A percentile compares a stretch with the other conserved stretches of the same genome.
phyloP scores from a whole-genome alignment of 2,797 vertebrate genomes.

The Apodemus agrarius region DNA sequence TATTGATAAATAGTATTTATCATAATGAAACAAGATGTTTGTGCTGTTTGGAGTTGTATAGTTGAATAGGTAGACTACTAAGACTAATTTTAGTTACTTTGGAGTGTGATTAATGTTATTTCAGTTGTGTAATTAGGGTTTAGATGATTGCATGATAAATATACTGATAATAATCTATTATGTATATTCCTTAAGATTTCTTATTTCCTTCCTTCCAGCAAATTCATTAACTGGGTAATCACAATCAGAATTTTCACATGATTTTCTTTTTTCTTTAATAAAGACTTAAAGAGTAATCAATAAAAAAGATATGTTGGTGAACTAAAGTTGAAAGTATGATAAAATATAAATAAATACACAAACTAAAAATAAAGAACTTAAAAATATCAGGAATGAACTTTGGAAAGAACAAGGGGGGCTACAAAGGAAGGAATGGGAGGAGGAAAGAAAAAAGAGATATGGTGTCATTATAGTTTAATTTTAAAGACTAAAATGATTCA shows the following conservation, averaged over 20 bases:
- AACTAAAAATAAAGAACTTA: not conserved
- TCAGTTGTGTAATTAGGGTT: not conserved
- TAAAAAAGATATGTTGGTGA: not conserved
- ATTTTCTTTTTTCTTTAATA: constrained; percentile 20
- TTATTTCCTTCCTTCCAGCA: not conserved
- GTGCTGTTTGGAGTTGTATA: not conserved
- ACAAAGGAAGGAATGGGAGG: not conserved
- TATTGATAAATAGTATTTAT: not conserved
- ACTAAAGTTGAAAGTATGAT: constrained; percentile 17
- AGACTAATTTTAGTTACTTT: not conserved
- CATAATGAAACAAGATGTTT: not conserved
- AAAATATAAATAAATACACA: not conserved
- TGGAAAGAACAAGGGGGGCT: too few species aligned
- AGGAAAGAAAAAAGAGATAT: not conserved
- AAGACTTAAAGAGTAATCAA: constrained; percentile 19
- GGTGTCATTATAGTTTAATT: not conserved
- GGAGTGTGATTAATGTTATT: not conserved
- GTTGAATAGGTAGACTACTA: not conserved
- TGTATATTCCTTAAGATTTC: not conserved
- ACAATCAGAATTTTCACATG: not conserved
- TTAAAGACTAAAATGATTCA: not conserved
- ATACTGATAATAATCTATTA: not conserved
- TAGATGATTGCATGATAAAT: not conserved
- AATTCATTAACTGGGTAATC: not conserved
- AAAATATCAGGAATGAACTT: not conserved